Conservation (phyloP, 2,797 vertebrate genomes). For the Urophycis tenuis region DNA sequence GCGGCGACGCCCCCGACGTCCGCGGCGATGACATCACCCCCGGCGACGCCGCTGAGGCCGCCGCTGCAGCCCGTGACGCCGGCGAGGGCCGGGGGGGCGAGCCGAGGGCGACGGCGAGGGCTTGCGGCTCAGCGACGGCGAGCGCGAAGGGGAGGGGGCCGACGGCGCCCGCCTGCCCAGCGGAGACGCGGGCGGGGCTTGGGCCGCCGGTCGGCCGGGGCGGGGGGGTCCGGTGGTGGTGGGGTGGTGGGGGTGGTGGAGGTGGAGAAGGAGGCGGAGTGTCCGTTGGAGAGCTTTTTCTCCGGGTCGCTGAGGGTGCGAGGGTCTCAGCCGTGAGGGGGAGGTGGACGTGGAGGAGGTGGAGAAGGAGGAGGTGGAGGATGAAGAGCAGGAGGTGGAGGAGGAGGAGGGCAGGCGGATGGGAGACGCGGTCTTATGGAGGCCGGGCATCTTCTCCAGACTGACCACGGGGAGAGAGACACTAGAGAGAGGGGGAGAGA, state of each 20-base stretch:
- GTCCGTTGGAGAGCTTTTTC: slow-evolving; percentile 88
- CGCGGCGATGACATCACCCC: not conserved
- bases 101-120: slow-evolving; percentile 43
- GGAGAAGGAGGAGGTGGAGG: slow-evolving; percentile 71
- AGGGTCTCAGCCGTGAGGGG: not conserved
- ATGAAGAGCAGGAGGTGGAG: slow-evolving; percentile 64
- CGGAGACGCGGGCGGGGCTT: slow-evolving; percentile 56
- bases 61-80: no score
- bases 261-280: slow-evolving; percentile 66
- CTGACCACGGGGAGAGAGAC: slow-evolving; percentile 94
- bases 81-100: no score
- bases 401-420: slow-evolving; percentile 80
- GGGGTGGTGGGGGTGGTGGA: slow-evolving; percentile 56
- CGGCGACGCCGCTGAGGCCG: no score
- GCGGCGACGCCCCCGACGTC: not conserved
- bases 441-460: slow-evolving; percentile 95
- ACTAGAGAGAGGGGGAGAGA: slow-evolving; percentile 56
- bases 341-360: slow-evolving; percentile 77
- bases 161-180: slow-evolving; percentile 50
- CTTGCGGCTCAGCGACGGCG: slow-evolving; percentile 44
- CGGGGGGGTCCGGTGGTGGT: slow-evolving; percentile 26
- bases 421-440: slow-evolving; percentile 80
- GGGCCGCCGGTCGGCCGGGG: slow-evolving; percentile 45
- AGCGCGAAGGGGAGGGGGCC: slow-evolving; percentile 45
- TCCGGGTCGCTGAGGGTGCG: slow-evolving; percentile 30